These are phyloP conservation scores for Coregonus suidteri DNA, from an alignment of 2,797 vertebrate genomes.

Conservation along the genomic window DNA sequence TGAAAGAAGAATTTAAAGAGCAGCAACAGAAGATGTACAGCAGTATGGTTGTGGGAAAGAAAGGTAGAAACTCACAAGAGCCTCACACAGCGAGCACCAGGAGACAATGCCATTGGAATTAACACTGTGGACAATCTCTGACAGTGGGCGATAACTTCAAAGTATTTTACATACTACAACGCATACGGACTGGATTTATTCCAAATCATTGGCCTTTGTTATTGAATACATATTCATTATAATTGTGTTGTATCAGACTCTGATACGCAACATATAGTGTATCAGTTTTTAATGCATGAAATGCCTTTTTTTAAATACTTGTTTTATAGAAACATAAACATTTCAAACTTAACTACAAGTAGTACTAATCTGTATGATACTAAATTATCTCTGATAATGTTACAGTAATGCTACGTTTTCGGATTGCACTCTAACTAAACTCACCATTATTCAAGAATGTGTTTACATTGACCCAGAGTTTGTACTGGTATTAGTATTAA, in stretches of 20 bases:
- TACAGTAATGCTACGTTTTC: background rate
- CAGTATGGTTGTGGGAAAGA: slow-evolving; percentile 82
- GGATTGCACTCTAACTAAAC: background rate
- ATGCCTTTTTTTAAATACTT: background rate
- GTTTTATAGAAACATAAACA: slow-evolving; percentile 9
- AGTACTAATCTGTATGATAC: background rate
- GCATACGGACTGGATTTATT: background rate
- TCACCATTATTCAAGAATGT: background rate
- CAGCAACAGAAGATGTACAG: slow-evolving; percentile 96
- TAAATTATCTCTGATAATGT: background rate
- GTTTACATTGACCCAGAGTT: background rate
- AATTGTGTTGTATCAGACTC: background rate
- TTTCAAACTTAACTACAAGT: background rate
- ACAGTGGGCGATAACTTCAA: background rate
- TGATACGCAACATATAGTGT: background rate
- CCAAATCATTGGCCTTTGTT: background rate
- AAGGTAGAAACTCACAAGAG: slow-evolving; percentile 18
- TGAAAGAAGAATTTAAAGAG: slow-evolving; percentile 87
- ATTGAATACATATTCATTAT: background rate
- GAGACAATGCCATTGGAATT: background rate
- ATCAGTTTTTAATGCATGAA: background rate
- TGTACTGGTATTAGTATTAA: background rate
- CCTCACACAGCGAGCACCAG: background rate
- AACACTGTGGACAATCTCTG: background rate
- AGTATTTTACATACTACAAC: background rate